phyloP scores from a whole-genome alignment of 2,113 vertebrate genomes.

The Psittacara wagleri region DNA sequence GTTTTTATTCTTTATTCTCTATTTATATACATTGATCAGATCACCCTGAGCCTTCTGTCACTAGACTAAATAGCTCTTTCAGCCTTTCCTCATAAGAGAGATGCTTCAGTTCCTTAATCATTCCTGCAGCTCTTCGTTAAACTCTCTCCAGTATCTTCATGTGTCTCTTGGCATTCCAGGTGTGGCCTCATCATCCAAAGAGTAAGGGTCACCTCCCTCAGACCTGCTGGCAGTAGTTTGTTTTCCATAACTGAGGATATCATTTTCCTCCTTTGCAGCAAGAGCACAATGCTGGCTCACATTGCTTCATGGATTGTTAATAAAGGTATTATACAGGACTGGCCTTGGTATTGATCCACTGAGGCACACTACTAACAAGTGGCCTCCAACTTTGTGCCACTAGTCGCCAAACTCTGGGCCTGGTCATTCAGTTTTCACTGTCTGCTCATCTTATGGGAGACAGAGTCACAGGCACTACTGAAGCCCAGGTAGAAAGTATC shows the following conservation, averaged over 20 bases:
- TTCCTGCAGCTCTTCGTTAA: background rate
- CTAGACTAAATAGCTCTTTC: background rate
- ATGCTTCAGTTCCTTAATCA: background rate
- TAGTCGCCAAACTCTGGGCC: background rate
- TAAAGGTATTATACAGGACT: background rate
- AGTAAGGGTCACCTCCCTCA: background rate
- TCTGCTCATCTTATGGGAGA: background rate
- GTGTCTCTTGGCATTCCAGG: background rate
- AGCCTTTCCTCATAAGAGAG: background rate
- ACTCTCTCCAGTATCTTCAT: background rate
- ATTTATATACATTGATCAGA: background rate
- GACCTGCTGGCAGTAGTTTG: background rate
- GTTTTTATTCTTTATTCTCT: background rate
- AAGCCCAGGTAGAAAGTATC: background rate
- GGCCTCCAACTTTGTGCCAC: background rate
- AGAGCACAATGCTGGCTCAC: background rate
- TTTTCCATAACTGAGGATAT: background rate
- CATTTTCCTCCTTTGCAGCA: background rate
- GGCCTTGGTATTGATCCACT: background rate
- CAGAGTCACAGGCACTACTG: background rate
- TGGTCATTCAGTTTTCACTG: background rate
- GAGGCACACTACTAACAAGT: background rate
- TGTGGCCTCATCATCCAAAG: background rate
- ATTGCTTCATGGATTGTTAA: background rate
- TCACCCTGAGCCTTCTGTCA: background rate